These are phyloP conservation scores for Buceros bicornis DNA, from an alignment of 2,797 vertebrate species.

Conservation along the genomic window DNA sequence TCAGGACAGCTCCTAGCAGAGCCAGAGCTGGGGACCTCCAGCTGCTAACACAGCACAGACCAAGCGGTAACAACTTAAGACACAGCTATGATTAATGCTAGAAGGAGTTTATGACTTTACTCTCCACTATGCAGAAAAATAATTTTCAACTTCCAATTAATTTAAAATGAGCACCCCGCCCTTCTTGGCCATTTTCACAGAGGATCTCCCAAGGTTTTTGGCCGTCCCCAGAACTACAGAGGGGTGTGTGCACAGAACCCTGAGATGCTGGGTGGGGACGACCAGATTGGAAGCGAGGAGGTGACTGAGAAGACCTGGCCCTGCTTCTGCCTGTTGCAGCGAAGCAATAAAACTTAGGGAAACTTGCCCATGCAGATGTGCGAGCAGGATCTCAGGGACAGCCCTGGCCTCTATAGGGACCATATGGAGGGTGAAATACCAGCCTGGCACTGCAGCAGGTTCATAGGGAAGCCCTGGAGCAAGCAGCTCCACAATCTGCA, in stretches of 20 bases:
- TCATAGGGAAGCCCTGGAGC: background rate
- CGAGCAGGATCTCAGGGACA: conserved; percentile 1
- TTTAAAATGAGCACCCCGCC: conserved; percentile 29
- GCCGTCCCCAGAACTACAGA: background rate
- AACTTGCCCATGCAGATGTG: background rate
- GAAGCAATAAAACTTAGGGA: background rate
- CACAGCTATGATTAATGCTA: conserved; percentile 29
- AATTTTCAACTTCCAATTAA: conserved; percentile 27
- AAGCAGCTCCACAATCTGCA: background rate
- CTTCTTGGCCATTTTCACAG: conserved; percentile 35
- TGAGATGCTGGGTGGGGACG: conserved; percentile 41
- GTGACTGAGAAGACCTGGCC: conserved; percentile 2
- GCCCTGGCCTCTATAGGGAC: background rate
- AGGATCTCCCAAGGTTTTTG: conserved; percentile 60
- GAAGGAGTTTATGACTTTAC: conserved; percentile 36
- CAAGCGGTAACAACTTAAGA: conserved; percentile 1
- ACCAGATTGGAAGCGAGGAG: background rate
- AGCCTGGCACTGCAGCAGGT: background rate
- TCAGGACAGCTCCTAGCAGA: background rate
- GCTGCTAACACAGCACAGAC: conserved; percentile 9
- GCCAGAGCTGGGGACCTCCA: background rate
- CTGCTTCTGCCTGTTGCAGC: background rate
- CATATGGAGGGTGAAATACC: background rate
- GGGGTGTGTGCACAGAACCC: conserved; percentile 2
- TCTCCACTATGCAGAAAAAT: conserved; percentile 53